Percentiles rank a stretch among this genome's conserved stretches.
phyloP scores from a whole-genome alignment of 2,113 vertebrate genomes.

The Gavialis gangeticus region DNA sequence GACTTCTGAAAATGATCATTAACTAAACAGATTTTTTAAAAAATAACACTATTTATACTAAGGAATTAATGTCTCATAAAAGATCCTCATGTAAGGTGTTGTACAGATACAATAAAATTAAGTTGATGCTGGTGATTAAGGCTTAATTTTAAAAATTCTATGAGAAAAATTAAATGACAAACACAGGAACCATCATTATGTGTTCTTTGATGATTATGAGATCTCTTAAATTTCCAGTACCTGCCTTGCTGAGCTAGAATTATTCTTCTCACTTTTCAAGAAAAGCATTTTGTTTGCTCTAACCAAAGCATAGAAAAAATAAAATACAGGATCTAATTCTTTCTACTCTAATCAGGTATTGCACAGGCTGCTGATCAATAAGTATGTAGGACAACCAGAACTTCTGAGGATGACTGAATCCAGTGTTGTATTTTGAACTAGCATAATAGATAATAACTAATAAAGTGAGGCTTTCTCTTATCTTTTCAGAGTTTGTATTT shows the following conservation, averaged over 20 bases:
- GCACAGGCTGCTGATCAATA: neutral
- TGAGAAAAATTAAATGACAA: neutral
- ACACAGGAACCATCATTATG: neutral
- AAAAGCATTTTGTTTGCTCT: constrained; percentile 36
- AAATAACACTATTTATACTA: neutral
- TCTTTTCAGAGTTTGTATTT: neutral
- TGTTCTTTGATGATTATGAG: neutral
- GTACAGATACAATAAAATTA: constrained; percentile 6
- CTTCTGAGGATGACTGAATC: neutral
- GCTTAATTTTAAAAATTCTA: neutral
- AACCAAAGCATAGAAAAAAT: neutral
- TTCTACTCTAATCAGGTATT: neutral
- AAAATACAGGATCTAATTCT: neutral
- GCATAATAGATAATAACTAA: neutral
- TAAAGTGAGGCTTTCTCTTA: neutral
- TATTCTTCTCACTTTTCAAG: constrained; percentile 16
- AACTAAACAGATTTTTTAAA: neutral
- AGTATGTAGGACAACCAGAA: neutral
- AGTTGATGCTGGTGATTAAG: neutral
- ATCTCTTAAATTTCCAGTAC: constrained; percentile 15
- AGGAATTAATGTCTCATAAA: neutral
- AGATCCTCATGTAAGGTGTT: neutral
- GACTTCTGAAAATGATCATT: neutral
- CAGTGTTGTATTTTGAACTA: neutral
- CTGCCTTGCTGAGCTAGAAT: constrained; percentile 19